These are phyloP conservation scores for Chrysolina haemoptera DNA, from an alignment of 2,888 invertebrate species.

Conservation along the genomic window DNA sequence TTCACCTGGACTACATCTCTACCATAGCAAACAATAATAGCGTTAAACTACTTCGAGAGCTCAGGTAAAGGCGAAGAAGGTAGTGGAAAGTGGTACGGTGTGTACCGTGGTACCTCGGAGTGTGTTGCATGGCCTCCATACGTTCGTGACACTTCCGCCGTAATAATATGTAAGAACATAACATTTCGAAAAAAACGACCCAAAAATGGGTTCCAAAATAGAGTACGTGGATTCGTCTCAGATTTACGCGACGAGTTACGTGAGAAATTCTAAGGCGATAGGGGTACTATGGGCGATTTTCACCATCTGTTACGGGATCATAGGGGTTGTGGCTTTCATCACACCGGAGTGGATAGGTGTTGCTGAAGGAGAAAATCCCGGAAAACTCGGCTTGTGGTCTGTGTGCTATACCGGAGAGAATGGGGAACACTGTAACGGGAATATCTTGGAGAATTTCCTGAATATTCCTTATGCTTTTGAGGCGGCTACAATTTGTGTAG, in stretches of 20 bases:
- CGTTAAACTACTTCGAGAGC: conserved; percentile 15
- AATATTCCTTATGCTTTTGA: conserved; percentile 85
- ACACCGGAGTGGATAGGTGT: conserved; percentile 90
- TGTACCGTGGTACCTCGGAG: conserved; percentile 25
- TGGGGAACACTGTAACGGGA: conserved; percentile 86
- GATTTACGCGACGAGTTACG: conserved; percentile 92
- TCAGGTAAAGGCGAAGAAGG: conserved; percentile 32
- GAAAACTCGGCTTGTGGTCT: conserved; percentile 94
- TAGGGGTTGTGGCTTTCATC: conserved; percentile 94
- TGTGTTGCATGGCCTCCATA: conserved; percentile 35
- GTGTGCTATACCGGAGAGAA: conserved; percentile 86
- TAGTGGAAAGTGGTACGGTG: conserved; percentile 43
- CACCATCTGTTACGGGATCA: conserved; percentile 96
- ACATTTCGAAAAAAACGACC: conserved; percentile 13
- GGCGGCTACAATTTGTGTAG: conserved; percentile 90
- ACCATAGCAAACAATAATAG: conserved; percentile 8
- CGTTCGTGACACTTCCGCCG: conserved; percentile 23
- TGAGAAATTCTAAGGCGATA: conserved; percentile 93
- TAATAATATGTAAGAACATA: conserved; percentile 25
- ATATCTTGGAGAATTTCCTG: conserved; percentile 84
- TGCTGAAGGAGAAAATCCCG: conserved; percentile 88
- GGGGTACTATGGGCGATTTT: conserved; percentile 98
- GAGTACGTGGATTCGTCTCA: conserved; percentile 94
- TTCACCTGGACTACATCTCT: conserved; percentile 6
- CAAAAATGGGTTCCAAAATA: conserved; percentile 89